phyloP scores from a whole-genome alignment of 2,888 invertebrate genomes.

The Pterobdella sp. region DNA sequence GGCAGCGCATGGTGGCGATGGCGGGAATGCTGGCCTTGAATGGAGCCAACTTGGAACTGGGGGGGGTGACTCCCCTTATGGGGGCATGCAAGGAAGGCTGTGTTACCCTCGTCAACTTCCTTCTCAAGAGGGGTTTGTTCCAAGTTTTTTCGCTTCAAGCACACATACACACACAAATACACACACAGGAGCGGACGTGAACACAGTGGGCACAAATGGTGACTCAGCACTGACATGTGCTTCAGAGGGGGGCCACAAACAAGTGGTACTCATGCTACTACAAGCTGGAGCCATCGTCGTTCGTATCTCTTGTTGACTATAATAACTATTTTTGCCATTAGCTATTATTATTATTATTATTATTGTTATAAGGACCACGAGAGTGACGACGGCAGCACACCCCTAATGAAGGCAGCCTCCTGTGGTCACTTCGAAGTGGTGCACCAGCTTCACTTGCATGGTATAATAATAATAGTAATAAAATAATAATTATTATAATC shows the following conservation, averaged over 20 bases:
- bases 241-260: slow-evolving; percentile 95
- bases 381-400: slow-evolving; percentile 81
- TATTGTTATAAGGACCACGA: slow-evolving; percentile 62
- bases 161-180: background rate
- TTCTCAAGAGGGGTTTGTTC: slow-evolving; percentile 42
- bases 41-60: slow-evolving; percentile 86
- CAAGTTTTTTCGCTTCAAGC: too few species aligned
- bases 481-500: background rate
- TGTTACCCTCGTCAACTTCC: slow-evolving; percentile 68
- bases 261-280: slow-evolving; percentile 84
- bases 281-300: slow-evolving; percentile 73
- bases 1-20: slow-evolving; percentile 84
- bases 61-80: slow-evolving; percentile 86
- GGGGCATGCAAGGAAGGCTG: slow-evolving; percentile 97
- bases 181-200: slow-evolving; percentile 67
- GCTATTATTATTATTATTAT: background rate
- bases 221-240: slow-evolving; percentile 94
- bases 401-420: slow-evolving; percentile 95
- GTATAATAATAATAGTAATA: slow-evolving; percentile 6
- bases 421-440: slow-evolving; percentile 94
- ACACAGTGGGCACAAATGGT: slow-evolving; percentile 85
- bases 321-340: background rate
- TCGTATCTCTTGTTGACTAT: background rate
- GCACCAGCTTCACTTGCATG: slow-evolving; percentile 47
- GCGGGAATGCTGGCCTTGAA: slow-evolving; percentile 88